These are phyloP conservation scores for Sebastes hubbsi DNA, from an alignment of 2,797 vertebrate genomes.

Conservation along the genomic window DNA sequence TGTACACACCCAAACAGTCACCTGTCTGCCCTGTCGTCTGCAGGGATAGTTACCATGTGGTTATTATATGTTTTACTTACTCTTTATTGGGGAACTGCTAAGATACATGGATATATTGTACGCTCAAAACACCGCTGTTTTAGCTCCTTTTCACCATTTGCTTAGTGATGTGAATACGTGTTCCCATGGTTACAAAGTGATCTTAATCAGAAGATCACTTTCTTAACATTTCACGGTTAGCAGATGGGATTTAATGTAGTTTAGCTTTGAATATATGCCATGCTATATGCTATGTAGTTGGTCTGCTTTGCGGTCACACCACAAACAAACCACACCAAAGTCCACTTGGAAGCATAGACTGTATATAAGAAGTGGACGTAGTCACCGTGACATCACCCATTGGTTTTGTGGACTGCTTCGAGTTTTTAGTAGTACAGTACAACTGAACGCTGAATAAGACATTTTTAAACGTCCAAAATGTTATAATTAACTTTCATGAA, in stretches of 20 bases:
- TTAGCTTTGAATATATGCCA: not conserved
- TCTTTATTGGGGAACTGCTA: not conserved
- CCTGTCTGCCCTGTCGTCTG: not conserved
- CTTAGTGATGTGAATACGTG: no score
- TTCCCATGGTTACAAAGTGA: no score
- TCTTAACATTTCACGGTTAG: not conserved
- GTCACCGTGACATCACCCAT: no score
- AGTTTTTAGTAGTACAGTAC: no score
- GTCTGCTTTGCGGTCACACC: not conserved
- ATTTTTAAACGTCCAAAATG: no score
- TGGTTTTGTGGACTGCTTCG: no score
- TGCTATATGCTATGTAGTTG: not conserved
- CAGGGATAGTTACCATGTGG: not conserved
- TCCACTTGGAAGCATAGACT: no score
- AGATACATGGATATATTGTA: not conserved
- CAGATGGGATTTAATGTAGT: not conserved
- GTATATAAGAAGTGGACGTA: no score
- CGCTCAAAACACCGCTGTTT: not conserved
- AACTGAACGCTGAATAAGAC: no score
- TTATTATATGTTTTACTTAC: not conserved
- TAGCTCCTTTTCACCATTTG: no score
- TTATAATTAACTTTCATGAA: no score
- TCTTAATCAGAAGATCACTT: no score
- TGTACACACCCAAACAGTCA: not conserved
- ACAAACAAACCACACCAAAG: not conserved